Evolutionary conservation across 2,113 vertebrate species (phyloP), one percentile per base, ranked within the genome.

Genomic region (Puffinus mauretanicus): DNA sequence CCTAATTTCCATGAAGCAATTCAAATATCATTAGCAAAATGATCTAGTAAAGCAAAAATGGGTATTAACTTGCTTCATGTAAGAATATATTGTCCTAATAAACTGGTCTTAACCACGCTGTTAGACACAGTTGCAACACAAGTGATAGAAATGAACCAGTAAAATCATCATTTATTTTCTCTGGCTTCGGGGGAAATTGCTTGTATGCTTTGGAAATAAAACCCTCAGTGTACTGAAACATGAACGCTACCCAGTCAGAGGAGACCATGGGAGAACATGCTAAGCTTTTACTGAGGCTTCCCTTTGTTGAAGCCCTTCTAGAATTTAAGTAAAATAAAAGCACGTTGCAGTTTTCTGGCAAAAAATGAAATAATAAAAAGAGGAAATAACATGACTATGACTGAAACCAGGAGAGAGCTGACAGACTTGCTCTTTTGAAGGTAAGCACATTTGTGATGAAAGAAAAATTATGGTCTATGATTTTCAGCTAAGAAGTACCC

Each of bases 181-280:
- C 86, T 88, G 40, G 72, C 52, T 91, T 64, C 65, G 65, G 57
- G 60, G 72, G 21, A 92, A 91, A 88, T 93, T 88, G 30, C 76
- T 92, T 91, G 61, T 92, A 44, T 87, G 52, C 34, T 94, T 96
- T 91, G 77, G 73, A 96, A 92, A 91, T 89, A 92, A 95, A 94
- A 80, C 30, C 38, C 36, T 86, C 29, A 44, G 20, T 75, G n/a
- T 90, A 32, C 65, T 84, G 94, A 95, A 96, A 94, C 21, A 58
- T 79, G n/a, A 95, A 92, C 4, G 6, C 67, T 81, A 47, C 38
- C n/a, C 55, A 80, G 27, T 65, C 92, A 92, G 78, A 75, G 44
- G 13, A 86, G 5, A 92, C 69, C 61, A 65, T 7, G 42, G 58
- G n/a, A 84, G 32, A 94, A 64, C 61, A 93, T 3, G 6, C 4